Evolutionary conservation across 1,140 invertebrate species (phyloP), one percentile per base, ranked within the genome.

Genomic region (Chlorops oryzae): DNA sequence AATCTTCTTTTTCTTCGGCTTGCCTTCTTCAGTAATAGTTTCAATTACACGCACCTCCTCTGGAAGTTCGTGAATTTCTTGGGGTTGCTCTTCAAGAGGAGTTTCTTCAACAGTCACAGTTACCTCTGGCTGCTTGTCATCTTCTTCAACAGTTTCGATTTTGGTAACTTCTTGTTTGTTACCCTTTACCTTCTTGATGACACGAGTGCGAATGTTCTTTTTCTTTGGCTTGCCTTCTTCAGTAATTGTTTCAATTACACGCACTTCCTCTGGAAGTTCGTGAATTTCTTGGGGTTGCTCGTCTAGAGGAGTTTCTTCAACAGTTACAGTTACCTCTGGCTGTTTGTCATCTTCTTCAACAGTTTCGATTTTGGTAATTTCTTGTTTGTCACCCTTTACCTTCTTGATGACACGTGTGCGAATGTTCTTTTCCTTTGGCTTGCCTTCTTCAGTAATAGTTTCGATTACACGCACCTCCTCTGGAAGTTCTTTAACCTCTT

Each of bases 331-430:
- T 15, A 39, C 41, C 42, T 49, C 47, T 5, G 47, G 47, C 34
- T 49, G 47, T 20, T 49, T 49, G 15, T 49, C 38, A 41, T 49
- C 47, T 49, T 49, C 47, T 22, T 49, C 47, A 13, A 49, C 38
- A 12, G 47, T 49, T 41, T 49, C 47, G 10, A 49, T 49, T 21
- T 41, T 49, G 5, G 47, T 49, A 21, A 49, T 39, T 41, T 49
- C 47, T 49, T 49, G 47, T 41, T 49, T 49, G 6, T 15, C 47
- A 41, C 47, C 47, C 25, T 49, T 49, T 2, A 49, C 47, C 47
- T 49, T 49, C 12, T 49, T 49, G 25, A 49, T 49, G 5, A 49
- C 38, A 22, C 47, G 47, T 15, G 47, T 49, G 17, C 47, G 47
- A 12, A 49, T 41, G 17, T 32, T 32, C 25, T 42, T 49, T n/a